Percentiles rank a stretch among this genome's conserved stretches.
Conservation (phyloP, 1,140 invertebrate genomes). For the Mactra quadrangularis region DNA sequence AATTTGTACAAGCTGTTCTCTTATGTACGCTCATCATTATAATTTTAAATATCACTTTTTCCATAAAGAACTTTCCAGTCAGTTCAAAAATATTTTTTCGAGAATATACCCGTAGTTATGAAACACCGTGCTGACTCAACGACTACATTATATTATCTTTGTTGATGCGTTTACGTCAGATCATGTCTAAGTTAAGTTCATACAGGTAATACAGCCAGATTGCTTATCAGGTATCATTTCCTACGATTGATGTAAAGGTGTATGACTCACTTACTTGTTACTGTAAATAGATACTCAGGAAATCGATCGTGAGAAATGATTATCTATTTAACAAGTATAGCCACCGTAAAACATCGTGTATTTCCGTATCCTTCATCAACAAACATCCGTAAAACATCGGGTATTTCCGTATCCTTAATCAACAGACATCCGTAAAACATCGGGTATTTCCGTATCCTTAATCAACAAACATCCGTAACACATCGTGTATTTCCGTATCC, state of each 20-base stretch:
- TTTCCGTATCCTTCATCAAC: too few species aligned
- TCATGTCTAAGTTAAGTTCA: neutral
- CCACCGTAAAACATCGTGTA: too few species aligned
- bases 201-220: slow-evolving; percentile 30
- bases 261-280: slow-evolving; percentile 9
- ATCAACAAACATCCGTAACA: too few species aligned
- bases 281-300: neutral
- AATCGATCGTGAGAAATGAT: slow-evolving; percentile 7
- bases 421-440: too few species aligned
- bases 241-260: neutral
- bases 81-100: neutral
- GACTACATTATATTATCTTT: neutral
- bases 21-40: neutral
- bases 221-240: slow-evolving; percentile 26
- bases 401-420: too few species aligned
- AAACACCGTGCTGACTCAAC: slow-evolving; percentile 8
- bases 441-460: too few species aligned
- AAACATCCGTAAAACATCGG: too few species aligned
- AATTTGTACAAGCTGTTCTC: too few species aligned
- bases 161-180: slow-evolving; percentile 12
- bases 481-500: too few species aligned
- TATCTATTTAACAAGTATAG: too few species aligned
- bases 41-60: neutral
- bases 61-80: neutral
- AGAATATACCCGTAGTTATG: neutral